Evolutionary conservation across 2,113 vertebrate species (phyloP).

Genomic region (Charadrius vociferus): DNA sequence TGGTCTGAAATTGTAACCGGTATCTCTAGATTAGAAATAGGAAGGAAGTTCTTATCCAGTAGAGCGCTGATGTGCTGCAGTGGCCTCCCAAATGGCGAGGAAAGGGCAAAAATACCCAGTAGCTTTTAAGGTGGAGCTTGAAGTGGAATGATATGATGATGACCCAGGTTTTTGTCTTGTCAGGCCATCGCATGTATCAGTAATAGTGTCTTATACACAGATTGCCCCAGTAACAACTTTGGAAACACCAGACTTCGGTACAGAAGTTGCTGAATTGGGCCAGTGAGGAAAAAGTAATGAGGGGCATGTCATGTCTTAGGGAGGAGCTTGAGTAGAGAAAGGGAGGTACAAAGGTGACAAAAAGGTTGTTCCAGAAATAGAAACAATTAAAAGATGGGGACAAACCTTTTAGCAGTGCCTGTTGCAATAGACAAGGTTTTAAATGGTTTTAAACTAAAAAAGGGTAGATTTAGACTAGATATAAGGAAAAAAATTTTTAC

Average conservation of each 20-base stretch:
- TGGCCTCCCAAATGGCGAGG: neutral
- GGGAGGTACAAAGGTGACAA: neutral
- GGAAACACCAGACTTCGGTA: neutral
- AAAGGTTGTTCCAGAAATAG: neutral
- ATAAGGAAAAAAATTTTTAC: neutral
- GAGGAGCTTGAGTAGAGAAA: neutral
- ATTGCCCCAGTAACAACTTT: neutral
- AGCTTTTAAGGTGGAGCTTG: neutral
- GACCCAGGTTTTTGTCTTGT: neutral
- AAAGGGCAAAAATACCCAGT: neutral
- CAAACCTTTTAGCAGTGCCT: neutral
- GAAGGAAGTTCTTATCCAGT: neutral
- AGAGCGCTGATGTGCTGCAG: neutral
- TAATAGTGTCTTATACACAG: neutral
- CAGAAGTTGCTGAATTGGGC: neutral
- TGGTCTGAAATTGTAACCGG: neutral
- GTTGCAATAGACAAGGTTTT: neutral
- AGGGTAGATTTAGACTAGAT: neutral
- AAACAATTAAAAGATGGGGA: neutral
- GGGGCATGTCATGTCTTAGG: rapidly evolving
- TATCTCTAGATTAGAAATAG: neutral
- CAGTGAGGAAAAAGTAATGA: neutral
- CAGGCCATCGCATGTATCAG: neutral
- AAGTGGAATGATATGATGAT: neutral
- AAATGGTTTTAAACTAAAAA: neutral